Evolutionary conservation across 1,140 invertebrate genomes (phyloP), one percentile per base, ranked within the genome.

Genomic region (Caenorhabditis tropicalis): DNA sequence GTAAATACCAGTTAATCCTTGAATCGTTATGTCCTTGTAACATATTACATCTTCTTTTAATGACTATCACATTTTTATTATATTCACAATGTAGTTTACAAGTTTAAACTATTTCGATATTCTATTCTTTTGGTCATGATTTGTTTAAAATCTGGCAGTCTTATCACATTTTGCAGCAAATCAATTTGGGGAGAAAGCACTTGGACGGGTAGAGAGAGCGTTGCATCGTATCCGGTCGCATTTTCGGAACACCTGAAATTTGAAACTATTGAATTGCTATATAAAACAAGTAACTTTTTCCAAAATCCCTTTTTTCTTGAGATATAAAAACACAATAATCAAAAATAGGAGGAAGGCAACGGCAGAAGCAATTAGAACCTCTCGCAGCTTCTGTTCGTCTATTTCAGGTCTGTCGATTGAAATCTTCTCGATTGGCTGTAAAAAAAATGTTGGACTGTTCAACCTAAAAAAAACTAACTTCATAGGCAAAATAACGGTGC

Each of bases 141-240:
- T 74, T 4, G n/a, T 74, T 31, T 74, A 74, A 36, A 46, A 6
- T 56, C 15, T 74, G 65, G 36, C 65, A 43, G 65, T 74, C 21
- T 43, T 33, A 5, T 56, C 29, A 65, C 27, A n/a, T 27, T 58
- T 74, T 46, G 65, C 10, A 74, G 36, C 33, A 74, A 74, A 74
- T 74, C 65, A 74, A n/a, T 74, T 74, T 74, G 65, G 65, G 29
- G 65, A 24, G 65, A 74, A 74, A 74, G 65, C 65, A 74, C 29
- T 39, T 24, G 65, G 65, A 24, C 33, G 65, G 12, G 65, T 43
- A 0, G 65, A n/a, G 15, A 74, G 65, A n/a, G 65, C 5, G 21
- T 74, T 74, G n/a, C 65, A 74, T 46, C 29, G 21, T 1, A 74
- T 33, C 19, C 65, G 19, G 65, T 74, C 65, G 16, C 43, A 10